phyloP scores from a whole-genome alignment of 2,113 vertebrate species.

The Theristicus caerulescens region DNA sequence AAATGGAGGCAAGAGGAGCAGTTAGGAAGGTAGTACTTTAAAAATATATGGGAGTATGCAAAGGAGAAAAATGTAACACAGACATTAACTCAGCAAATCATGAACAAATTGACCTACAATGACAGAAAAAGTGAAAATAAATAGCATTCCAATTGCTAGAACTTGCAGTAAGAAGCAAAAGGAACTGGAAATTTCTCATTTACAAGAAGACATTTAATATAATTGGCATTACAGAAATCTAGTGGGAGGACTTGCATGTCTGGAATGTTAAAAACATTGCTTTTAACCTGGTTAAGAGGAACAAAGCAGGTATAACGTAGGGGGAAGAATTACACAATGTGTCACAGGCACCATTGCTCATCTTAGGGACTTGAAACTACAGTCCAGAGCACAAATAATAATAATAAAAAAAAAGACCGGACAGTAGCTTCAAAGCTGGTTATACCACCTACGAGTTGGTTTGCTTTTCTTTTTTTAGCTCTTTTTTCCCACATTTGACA shows the following conservation, averaged over 20 bases:
- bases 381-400: not conserved
- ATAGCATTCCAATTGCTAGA: not conserved
- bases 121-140: not conserved
- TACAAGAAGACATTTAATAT: not conserved
- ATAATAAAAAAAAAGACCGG: not conserved
- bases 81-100: not conserved
- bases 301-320: not conserved
- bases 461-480: not conserved
- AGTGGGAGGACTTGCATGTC: not conserved
- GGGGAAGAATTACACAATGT: not conserved
- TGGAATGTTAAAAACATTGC: not conserved
- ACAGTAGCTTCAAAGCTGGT: not conserved
- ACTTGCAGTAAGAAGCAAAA: not conserved
- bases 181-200: not conserved
- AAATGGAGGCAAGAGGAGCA: not conserved
- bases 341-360: not conserved
- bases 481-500: not conserved
- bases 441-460: not conserved
- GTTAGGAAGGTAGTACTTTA: not conserved
- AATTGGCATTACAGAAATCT: conserved; percentile 2
- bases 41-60: not conserved
- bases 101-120: not conserved
- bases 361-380: not conserved
- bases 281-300: not conserved
- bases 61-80: not conserved